A percentile compares a stretch with the other conserved stretches of the same genome.
Conservation (phyloP, 2,113 vertebrate species). For the Kryptolebias marmoratus region DNA sequence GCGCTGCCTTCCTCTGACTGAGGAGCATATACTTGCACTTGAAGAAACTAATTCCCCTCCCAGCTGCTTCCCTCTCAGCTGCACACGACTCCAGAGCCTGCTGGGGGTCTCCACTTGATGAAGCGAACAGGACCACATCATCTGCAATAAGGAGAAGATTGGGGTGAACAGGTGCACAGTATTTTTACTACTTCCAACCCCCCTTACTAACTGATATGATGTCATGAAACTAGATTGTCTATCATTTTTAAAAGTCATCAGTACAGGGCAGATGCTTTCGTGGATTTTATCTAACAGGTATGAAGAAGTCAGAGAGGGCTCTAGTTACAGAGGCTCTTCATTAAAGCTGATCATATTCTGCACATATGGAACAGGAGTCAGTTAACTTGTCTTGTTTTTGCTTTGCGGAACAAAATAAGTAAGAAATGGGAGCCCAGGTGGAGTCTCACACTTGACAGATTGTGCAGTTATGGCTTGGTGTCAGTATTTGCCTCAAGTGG, state of each 20-base stretch:
- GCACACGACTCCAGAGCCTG: background rate
- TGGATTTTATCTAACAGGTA: background rate
- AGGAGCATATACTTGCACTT: background rate
- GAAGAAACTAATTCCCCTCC: background rate
- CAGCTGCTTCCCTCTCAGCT: background rate
- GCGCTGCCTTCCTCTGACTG: background rate
- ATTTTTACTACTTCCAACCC: background rate
- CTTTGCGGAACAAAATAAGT: background rate
- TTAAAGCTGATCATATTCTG: no score
- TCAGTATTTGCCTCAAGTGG: background rate
- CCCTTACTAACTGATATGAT: background rate
- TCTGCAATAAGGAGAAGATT: background rate
- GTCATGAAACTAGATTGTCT: background rate
- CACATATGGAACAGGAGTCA: no score
- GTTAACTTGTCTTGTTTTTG: no score
- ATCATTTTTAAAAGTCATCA: background rate
- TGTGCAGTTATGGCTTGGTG: background rate
- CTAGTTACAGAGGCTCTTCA: no score
- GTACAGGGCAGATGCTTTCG: background rate
- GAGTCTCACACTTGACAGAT: background rate
- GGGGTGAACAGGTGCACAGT: background rate
- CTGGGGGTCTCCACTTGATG: background rate
- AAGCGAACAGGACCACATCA: background rate
- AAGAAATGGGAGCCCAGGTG: background rate
- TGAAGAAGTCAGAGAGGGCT: background rate